Evolutionary conservation across 2,888 invertebrate species (phyloP).

Genomic region (Agonopterix subpropinquella): DNA sequence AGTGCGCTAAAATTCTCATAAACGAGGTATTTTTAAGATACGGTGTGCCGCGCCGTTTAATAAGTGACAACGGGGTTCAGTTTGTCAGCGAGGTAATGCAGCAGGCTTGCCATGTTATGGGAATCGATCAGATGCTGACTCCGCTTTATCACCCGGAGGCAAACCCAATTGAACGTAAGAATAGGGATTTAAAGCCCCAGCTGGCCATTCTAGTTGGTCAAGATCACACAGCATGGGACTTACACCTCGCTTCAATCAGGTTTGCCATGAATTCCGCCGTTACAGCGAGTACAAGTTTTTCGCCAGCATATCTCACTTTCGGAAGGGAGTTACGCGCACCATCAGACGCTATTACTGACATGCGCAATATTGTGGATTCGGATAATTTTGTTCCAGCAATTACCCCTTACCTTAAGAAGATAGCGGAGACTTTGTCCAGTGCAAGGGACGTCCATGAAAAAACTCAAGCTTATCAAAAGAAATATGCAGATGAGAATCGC

Average conservation of each 20-base stretch:
- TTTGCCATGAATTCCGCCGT: slow-evolving; percentile 14
- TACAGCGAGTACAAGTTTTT: slow-evolving; percentile 3
- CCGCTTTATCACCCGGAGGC: slow-evolving; percentile 12
- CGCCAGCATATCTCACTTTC: slow-evolving; percentile 10
- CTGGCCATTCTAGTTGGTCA: slow-evolving; percentile 6
- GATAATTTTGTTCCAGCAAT: background rate
- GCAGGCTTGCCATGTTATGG: slow-evolving; percentile 2
- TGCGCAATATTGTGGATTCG: background rate
- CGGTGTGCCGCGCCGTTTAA: slow-evolving; percentile 29
- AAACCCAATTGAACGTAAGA: slow-evolving; percentile 30
- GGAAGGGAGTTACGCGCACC: slow-evolving; percentile 11
- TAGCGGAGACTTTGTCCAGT: too few relatives aligned
- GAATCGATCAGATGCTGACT: slow-evolving; percentile 6
- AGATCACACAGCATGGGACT: slow-evolving; percentile 8
- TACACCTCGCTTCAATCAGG: slow-evolving; percentile 2
- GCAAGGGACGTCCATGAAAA: too few relatives aligned
- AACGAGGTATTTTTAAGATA: slow-evolving; percentile 24
- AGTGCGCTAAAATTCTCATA: slow-evolving; percentile 13
- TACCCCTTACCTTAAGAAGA: background rate
- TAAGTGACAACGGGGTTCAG: slow-evolving; percentile 32
- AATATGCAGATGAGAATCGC: too few relatives aligned
- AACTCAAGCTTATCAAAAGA: too few relatives aligned
- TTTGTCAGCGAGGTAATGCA: slow-evolving; percentile 14
- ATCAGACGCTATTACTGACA: background rate
- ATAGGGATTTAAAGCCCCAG: slow-evolving; percentile 25